phyloP scores from a whole-genome alignment of 1,140 invertebrate genomes.

The Venturia canescens region DNA sequence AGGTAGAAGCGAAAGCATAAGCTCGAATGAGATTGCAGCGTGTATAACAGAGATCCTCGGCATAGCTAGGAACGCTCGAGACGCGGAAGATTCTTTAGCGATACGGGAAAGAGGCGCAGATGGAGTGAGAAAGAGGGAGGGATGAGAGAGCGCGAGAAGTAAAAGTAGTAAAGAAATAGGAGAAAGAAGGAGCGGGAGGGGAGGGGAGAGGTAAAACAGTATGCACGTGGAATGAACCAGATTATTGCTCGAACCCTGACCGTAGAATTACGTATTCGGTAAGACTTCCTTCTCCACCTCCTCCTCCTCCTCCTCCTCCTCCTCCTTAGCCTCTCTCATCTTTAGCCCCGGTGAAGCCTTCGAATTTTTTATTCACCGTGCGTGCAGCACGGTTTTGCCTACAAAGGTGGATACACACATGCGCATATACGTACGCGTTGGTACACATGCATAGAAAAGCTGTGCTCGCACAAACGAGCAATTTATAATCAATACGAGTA shows the following conservation, averaged over 20 bases:
- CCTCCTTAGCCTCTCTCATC: conserved; percentile 1
- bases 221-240: conserved; percentile 64
- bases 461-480: conserved; percentile 14
- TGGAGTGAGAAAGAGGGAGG: conserved; percentile 34
- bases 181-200: conserved; percentile 20
- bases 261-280: conserved; percentile 70
- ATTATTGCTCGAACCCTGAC: conserved; percentile 72
- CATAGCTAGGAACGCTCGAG: conserved; percentile 28
- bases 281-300: conserved; percentile 58
- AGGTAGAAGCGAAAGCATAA: conserved; percentile 18
- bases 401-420: conserved; percentile 1
- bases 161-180: conserved; percentile 1
- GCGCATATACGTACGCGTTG: not conserved
- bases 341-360: conserved; percentile 20
- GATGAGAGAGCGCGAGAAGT: conserved; percentile 36
- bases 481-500: conserved; percentile 32
- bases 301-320: conserved; percentile 44
- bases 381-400: conserved; percentile 49
- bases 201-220: conserved; percentile 47
- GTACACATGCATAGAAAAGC: not conserved
- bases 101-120: conserved; percentile 38
- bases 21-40: conserved; percentile 40
- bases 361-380: conserved; percentile 52
- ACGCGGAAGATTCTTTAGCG: conserved; percentile 48
- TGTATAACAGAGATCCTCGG: conserved; percentile 30